A percentile compares a stretch with the other conserved stretches of the same genome.
These are phyloP conservation scores for Dendrolimus houi DNA, from an alignment of 2,888 invertebrate species.

Conservation along the genomic window DNA sequence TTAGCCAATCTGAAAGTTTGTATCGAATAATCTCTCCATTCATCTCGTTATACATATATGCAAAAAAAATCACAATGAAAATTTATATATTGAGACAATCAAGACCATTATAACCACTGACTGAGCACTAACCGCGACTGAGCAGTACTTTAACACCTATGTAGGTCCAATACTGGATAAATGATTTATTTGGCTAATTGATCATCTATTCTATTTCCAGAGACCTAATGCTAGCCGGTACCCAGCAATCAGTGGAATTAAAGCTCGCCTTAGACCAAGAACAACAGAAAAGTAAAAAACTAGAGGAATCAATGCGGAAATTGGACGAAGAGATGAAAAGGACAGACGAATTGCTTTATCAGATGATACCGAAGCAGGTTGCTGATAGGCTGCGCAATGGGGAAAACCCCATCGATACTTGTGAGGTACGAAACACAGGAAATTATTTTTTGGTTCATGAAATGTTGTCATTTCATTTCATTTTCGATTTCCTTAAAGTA, in stretches of 20 bases:
- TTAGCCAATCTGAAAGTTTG: too few relatives aligned
- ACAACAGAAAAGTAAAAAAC: slow-evolving; percentile 95
- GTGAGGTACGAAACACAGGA: slow-evolving; percentile 81
- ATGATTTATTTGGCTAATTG: background rate
- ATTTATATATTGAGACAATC: too few relatives aligned
- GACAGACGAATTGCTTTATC: slow-evolving; percentile 96
- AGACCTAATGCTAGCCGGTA: slow-evolving; percentile 96
- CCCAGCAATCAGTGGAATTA: slow-evolving; percentile 97
- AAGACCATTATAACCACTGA: too few relatives aligned
- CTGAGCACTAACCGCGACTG: too few relatives aligned
- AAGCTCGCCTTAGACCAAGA: slow-evolving; percentile 97
- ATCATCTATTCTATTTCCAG: slow-evolving; percentile 50
- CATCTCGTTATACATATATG: too few relatives aligned
- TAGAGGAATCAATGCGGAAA: slow-evolving; percentile 97
- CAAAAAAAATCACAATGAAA: too few relatives aligned
- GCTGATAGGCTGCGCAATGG: slow-evolving; percentile 95
- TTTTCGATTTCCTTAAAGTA: too few relatives aligned
- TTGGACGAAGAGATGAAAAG: slow-evolving; percentile 96
- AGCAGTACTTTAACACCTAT: too few relatives aligned
- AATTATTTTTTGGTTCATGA: too few relatives aligned
- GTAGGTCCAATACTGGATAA: too few relatives aligned
- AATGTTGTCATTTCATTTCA: too few relatives aligned
- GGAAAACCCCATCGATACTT: slow-evolving; percentile 97
- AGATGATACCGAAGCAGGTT: slow-evolving; percentile 99
- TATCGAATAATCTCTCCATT: too few relatives aligned